A percentile compares a stretch with the other conserved stretches of the same genome.
Conservation (phyloP, 2,797 vertebrate genomes). For the Pogoniulus pusillus region DNA sequence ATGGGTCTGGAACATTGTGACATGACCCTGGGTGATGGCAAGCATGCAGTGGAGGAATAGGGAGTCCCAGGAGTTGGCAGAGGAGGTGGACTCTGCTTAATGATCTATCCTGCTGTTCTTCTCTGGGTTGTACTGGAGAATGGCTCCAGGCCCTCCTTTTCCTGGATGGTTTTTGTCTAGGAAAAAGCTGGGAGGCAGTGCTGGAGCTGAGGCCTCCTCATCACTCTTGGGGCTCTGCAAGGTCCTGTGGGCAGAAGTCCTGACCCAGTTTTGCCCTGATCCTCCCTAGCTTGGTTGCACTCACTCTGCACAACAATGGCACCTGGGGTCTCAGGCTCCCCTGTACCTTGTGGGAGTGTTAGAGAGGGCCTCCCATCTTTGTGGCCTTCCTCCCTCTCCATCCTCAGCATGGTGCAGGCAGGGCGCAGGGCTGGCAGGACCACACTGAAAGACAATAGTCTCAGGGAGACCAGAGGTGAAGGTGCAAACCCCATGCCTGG, state of each 20-base stretch:
- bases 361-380: rapidly evolving
- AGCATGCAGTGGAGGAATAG: rapidly evolving
- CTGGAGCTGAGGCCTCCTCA: not conserved
- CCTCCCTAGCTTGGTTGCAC: not conserved
- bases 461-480: not conserved
- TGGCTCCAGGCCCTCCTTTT: not conserved
- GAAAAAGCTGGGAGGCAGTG: not conserved
- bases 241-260: not conserved
- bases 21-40: rapidly evolving
- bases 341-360: not conserved
- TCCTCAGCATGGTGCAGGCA: not conserved
- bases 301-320: not conserved
- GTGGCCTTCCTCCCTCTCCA: not conserved
- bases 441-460: not conserved
- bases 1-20: not conserved
- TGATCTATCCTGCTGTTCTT: not conserved
- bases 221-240: not conserved
- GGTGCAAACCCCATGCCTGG: not conserved
- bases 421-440: not conserved
- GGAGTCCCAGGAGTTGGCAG: not conserved
- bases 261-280: not conserved
- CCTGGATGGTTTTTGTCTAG: not conserved
- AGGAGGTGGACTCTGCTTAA: not conserved
- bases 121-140: not conserved
- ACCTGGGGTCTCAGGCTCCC: not conserved